Percentiles rank a stretch among this genome's conserved stretches.
Conservation (phyloP, 2,797 vertebrate genomes). For the Apogon talboti region DNA sequence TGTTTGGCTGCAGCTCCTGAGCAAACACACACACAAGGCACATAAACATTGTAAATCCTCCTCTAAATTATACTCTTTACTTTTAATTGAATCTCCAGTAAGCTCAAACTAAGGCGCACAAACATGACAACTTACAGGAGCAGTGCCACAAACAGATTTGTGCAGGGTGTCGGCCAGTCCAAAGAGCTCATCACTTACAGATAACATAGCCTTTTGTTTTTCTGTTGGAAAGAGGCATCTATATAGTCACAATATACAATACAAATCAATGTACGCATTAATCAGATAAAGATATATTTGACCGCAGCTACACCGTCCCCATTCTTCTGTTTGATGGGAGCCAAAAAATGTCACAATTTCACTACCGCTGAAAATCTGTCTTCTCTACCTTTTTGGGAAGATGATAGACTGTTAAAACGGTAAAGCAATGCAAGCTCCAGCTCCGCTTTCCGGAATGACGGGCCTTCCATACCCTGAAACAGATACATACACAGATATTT, state of each 20-base stretch:
- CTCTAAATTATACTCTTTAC: neutral
- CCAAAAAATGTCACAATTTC: neutral
- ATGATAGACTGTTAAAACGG: conserved; percentile 80
- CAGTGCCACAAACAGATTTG: conserved; percentile 79
- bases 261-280: neutral
- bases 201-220: conserved; percentile 63
- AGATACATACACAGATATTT: conserved; percentile 23
- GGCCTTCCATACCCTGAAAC: conserved; percentile 81
- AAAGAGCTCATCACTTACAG: conserved; percentile 79
- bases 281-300: neutral
- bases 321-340: neutral
- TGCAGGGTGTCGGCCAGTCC: conserved; percentile 82
- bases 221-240: conserved; percentile 65
- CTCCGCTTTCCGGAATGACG: conserved; percentile 83
- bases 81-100: conserved; percentile 4
- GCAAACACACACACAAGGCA: conserved; percentile 31
- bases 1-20: conserved; percentile 85
- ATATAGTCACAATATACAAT: neutral
- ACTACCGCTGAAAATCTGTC: conserved; percentile 57
- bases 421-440: conserved; percentile 87
- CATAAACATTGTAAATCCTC: neutral
- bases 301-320: no score
- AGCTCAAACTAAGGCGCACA: conserved; percentile 1
- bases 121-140: conserved; percentile 80
- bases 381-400: conserved; percentile 71